Evolutionary conservation across 2,888 invertebrate species (phyloP), one percentile per base, ranked within the genome.

Genomic region (Heliconius hortense): DNA sequence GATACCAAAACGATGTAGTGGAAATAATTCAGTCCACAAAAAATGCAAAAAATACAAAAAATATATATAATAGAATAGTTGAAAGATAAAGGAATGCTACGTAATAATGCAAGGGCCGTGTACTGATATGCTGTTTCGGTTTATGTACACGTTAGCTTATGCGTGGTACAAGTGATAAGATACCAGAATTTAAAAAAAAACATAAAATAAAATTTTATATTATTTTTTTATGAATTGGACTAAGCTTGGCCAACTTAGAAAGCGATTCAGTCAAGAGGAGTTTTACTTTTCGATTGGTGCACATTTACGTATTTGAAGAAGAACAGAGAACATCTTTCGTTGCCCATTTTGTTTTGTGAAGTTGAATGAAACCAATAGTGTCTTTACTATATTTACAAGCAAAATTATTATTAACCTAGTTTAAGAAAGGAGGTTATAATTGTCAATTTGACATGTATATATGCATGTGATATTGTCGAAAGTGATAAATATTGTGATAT

Each of bases 101-200:
- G 87, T 88, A 80, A 80, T 81, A 80, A 80, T 80, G 89, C 87
- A 82, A 76, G 83, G 84, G 83, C 87, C 88, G 85, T 83, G 85
- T 83, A 82, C 85, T 85, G 89, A 89, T 89, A 89, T 84, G 85
- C 86, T 90, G 89, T 91, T 93, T 93, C 88, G 93, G 93, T 93
- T 93, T 90, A 87, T 87, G 86, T 87, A 85, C 87, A 84, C 84
- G 87, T 86, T 84, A 86, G 87, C 85, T 79, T 79, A 78, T 31
- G 80, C 73, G 43, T 85, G 87, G 85, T 78, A 11, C 68, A 82
- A 86, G 80, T 56, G 59, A 76, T 48, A 77, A 72, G 62, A 64
- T 21, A 53, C 18, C 24, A 5, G 24, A 56, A n/a, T 21, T 21
- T 21, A 24, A 64, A 77, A 2, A 56, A 81, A 75, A 73, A 26